phyloP scores from a whole-genome alignment of 2,888 invertebrate genomes.

The Macaria liturata region DNA sequence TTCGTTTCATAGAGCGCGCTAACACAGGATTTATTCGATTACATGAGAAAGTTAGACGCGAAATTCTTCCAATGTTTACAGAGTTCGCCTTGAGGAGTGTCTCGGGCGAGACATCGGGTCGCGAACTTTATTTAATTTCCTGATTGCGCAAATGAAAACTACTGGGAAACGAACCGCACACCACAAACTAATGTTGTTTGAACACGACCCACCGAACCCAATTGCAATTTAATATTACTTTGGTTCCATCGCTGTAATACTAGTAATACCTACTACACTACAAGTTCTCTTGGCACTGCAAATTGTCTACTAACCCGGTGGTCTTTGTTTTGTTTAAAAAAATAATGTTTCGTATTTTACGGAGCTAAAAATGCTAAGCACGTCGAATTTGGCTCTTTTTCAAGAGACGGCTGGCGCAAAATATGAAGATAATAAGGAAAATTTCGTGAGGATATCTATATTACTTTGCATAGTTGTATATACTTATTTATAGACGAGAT shows the following conservation, averaged over 20 bases:
- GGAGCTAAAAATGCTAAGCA: conserved; percentile 9
- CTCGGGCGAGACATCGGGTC: conserved; percentile 39
- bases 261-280: background rate
- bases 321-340: background rate
- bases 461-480: too few species aligned
- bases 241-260: conserved; percentile 1
- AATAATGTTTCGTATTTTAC: background rate
- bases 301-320: background rate
- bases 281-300: background rate
- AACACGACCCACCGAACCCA: conserved; percentile 36
- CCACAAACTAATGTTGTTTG: conserved; percentile 49
- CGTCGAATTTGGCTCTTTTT: conserved; percentile 10
- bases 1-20: background rate
- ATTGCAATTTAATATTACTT: conserved; percentile 52
- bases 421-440: conserved; percentile 3
- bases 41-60: conserved; percentile 27
- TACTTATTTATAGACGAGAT: too few species aligned
- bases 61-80: conserved; percentile 17
- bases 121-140: conserved; percentile 66
- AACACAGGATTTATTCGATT: conserved; percentile 18
- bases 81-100: conserved; percentile 19
- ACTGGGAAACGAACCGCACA: conserved; percentile 45
- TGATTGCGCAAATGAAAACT: conserved; percentile 64
- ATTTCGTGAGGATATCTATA: too few species aligned
- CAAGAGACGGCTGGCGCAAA: conserved; percentile 3